phyloP scores from a whole-genome alignment of 2,888 invertebrate genomes.

The Polydesmus complanatus region DNA sequence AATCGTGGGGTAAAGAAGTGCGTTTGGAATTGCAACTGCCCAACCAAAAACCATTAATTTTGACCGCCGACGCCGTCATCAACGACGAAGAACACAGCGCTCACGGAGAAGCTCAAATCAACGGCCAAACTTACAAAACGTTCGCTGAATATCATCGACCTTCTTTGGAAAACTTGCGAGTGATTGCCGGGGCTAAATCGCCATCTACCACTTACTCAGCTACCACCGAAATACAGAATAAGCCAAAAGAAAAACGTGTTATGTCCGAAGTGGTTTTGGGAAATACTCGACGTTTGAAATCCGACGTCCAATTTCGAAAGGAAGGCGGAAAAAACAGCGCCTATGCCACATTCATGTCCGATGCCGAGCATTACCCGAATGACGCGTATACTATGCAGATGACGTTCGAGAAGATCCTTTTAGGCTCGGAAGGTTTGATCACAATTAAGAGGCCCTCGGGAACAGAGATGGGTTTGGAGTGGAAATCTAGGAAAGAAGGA shows the following conservation, averaged over 20 bases:
- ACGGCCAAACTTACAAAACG: constrained; percentile 7
- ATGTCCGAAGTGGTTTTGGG: constrained; percentile 2
- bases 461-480: neutral
- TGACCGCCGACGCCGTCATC: constrained; percentile 6
- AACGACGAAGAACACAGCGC: constrained; percentile 1
- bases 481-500: constrained; percentile 2
- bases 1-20: constrained; percentile 3
- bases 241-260: constrained; percentile 1
- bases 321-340: neutral
- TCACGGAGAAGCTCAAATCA: constrained; percentile 6
- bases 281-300: neutral
- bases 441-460: neutral
- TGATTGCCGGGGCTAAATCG: constrained; percentile 2
- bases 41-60: constrained; percentile 3
- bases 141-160: constrained; percentile 13
- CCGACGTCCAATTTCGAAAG: constrained; percentile 1
- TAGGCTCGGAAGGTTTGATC: constrained; percentile 4
- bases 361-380: neutral
- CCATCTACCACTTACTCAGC: constrained; percentile 1
- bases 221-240: neutral
- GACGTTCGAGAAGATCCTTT: constrained; percentile 1
- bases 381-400: constrained; percentile 1
- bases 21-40: constrained; percentile 1
- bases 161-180: constrained; percentile 8
- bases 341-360: neutral